These are phyloP conservation scores for Nemotelus pantherinus DNA, from an alignment of 2,888 invertebrate species.

Conservation along the genomic window DNA sequence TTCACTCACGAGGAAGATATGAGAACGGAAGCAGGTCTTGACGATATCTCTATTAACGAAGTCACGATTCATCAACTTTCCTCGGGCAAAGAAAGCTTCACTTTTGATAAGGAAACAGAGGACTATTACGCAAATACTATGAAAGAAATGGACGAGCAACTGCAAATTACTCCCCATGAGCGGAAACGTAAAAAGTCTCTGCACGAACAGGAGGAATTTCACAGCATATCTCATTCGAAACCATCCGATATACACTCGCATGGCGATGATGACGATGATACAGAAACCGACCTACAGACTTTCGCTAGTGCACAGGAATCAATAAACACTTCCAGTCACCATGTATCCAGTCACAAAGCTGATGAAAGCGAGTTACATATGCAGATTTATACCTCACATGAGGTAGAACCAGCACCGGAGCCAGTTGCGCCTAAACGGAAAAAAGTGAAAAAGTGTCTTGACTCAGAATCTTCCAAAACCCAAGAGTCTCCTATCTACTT, in stretches of 20 bases:
- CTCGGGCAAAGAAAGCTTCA: conserved; percentile 64
- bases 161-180: conserved; percentile 69
- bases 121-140: conserved; percentile 62
- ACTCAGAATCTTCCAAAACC: conserved; percentile 63
- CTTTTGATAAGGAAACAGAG: conserved; percentile 67
- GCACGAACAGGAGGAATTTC: conserved; percentile 73
- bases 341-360: conserved; percentile 16
- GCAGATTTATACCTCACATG: conserved; percentile 39
- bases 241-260: conserved; percentile 63
- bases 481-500: conserved; percentile 63
- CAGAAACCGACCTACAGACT: conserved; percentile 73
- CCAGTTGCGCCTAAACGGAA: conserved; percentile 60
- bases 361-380: not conserved
- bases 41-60: conserved; percentile 85
- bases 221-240: conserved; percentile 72
- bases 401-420: conserved; percentile 17
- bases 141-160: conserved; percentile 67
- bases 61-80: conserved; percentile 72
- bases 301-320: conserved; percentile 75
- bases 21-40: conserved; percentile 86
- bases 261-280: conserved; percentile 69
- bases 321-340: conserved; percentile 64
- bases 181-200: conserved; percentile 72
- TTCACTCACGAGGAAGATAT: conserved; percentile 83
- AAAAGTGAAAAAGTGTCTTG: conserved; percentile 60